Conservation (phyloP, 1,140 invertebrate species). For the Maconellicoccus hirsutus region DNA sequence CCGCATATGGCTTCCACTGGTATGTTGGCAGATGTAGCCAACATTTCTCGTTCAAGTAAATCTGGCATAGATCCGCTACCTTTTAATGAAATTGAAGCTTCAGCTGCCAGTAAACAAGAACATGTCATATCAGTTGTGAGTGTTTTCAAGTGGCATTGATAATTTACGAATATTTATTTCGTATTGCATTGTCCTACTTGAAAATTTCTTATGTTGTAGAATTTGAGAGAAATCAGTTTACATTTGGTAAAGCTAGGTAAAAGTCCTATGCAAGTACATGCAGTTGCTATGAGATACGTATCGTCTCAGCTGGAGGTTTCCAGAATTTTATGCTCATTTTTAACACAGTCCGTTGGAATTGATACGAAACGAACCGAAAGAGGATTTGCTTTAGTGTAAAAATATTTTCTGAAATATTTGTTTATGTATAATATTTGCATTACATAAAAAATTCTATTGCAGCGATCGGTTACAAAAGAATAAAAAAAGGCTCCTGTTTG, state of each 20-base stretch:
- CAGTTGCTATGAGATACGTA: conserved; percentile 64
- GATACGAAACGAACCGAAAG: conserved; percentile 51
- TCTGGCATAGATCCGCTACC: conserved; percentile 40
- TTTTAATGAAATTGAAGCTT: conserved; percentile 69
- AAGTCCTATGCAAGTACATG: conserved; percentile 58
- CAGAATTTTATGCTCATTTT: conserved; percentile 56
- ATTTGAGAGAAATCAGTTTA: conserved; percentile 66
- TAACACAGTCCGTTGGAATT: conserved; percentile 53
- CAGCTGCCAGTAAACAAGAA: conserved; percentile 73
- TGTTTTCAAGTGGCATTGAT: too few relatives aligned
- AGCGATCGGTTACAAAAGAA: conserved; percentile 28
- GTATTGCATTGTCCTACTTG: too few relatives aligned
- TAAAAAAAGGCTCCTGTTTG: conserved; percentile 26
- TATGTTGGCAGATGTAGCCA: conserved; percentile 38
- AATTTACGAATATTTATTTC: too few relatives aligned
- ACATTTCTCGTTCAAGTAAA: conserved; percentile 29
- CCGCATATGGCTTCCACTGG: conserved; percentile 35
- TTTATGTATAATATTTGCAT: not conserved
- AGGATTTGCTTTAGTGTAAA: conserved; percentile 65
- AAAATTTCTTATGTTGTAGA: conserved; percentile 37
- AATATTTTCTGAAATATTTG: conserved; percentile 19
- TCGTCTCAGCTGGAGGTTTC: conserved; percentile 65
- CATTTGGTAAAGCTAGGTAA: conserved; percentile 51
- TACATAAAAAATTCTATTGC: conserved; percentile 23
- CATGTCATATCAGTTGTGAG: conserved; percentile 69